Evolutionary conservation across 2,797 vertebrate species (phyloP), one percentile per base, ranked within the genome.

Genomic region (Gallirallus australis): DNA sequence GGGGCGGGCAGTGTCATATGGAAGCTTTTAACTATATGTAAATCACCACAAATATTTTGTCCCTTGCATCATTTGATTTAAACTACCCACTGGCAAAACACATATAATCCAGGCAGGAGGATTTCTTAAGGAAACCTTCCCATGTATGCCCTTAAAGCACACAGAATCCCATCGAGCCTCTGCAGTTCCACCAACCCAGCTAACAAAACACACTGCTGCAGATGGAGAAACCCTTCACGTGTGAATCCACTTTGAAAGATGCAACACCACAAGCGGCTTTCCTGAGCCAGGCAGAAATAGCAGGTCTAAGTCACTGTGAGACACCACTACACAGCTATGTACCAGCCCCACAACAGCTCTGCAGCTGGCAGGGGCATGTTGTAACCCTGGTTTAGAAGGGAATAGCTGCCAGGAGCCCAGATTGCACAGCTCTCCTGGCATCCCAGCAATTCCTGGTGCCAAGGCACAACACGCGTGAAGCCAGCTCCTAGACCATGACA

Each of bases 391-490:
- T 9, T 39, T 2, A 2, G 77, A 18, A 5, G 14, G 17, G 27
- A 78, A 0, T 57, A 31, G 79, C 89, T 66, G 86, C 37, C 40
- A 18, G 33, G 47, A 86, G 80, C 72, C 42, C 2, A 30, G 42
- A 15, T 6, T 16, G 2, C 61, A 5, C 59, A 47, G 63, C 70
- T 35, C 33, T 25, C 59, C 69, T 12, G 8, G 64, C 78, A 69
- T 37, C 56, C 80, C 54, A 25, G 14, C 9, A 0, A 4, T 20
- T 37, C 37, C 79, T 24, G 0, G 12, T 6, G 60, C 42, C 93
- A 33, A 31, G 79, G 68, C 64, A 72, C 57, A 13, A 7, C 59
- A 10, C 0, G 0, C 2, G 0, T 5, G 52, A 59, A 28, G 64
- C 42, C 85, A 42, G 53, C 39, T 39, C 66, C 39, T 19, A 37